Conservation (phyloP, 2,113 vertebrate species). For the Mesembrinibis cayennensis region DNA sequence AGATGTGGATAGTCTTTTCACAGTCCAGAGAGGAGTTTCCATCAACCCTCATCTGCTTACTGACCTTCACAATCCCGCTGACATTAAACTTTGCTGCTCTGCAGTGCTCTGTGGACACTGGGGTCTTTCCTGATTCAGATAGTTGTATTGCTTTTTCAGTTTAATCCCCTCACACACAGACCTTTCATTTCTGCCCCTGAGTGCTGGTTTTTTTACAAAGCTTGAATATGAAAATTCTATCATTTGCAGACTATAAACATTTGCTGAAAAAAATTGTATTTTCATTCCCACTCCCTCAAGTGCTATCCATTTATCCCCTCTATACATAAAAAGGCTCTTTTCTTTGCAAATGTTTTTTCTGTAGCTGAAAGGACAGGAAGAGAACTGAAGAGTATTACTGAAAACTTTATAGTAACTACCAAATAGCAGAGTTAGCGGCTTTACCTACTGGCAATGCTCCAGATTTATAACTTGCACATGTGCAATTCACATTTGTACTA, state of each 20-base stretch:
- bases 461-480: constrained; percentile 40
- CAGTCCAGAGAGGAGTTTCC: constrained; percentile 11
- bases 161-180: background rate
- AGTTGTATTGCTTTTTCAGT: background rate
- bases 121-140: background rate
- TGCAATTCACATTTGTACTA: constrained; percentile 53
- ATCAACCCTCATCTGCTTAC: constrained; percentile 35
- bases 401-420: constrained; percentile 33
- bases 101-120: background rate
- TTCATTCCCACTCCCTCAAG: constrained; percentile 1
- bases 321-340: constrained; percentile 26
- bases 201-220: constrained; percentile 1
- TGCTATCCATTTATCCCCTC: constrained; percentile 28
- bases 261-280: background rate
- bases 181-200: background rate
- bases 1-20: constrained; percentile 40
- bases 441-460: constrained; percentile 30
- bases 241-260: constrained; percentile 3
- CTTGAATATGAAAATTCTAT: constrained; percentile 22
- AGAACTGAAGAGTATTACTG: constrained; percentile 29
- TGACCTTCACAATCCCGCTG: constrained; percentile 25
- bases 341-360: constrained; percentile 24
- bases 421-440: constrained; percentile 26
- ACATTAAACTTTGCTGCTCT: background rate
- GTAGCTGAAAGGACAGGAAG: constrained; percentile 42